Evolutionary conservation across 2,113 vertebrate genomes (phyloP).

Genomic region (Platichthys flesus): DNA sequence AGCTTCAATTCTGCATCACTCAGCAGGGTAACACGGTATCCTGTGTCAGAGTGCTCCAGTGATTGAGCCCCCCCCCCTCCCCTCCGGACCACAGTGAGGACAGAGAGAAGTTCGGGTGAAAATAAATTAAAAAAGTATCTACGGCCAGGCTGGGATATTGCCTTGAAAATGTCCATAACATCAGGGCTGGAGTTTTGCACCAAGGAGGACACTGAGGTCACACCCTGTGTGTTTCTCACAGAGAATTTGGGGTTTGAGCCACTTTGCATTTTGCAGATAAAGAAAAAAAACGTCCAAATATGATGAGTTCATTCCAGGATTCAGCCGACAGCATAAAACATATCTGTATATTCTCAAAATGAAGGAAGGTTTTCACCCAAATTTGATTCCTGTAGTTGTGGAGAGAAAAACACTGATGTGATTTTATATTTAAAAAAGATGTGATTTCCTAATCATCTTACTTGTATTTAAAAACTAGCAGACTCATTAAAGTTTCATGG

Average conservation of each 20-base stretch:
- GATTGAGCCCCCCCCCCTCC: constrained; percentile 6
- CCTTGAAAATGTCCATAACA: constrained; percentile 33
- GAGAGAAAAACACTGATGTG: too few species aligned
- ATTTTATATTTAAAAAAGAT: background rate
- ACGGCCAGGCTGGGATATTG: constrained; percentile 4
- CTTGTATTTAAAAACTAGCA: background rate
- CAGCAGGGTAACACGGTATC: constrained; percentile 57
- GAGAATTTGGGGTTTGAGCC: background rate
- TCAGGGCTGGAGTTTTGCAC: constrained; percentile 3
- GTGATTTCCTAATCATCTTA: background rate
- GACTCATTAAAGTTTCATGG: constrained; percentile 4
- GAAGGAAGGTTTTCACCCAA: too few species aligned
- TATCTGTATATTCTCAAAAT: too few species aligned
- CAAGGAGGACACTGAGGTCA: constrained; percentile 15
- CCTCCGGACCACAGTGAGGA: constrained; percentile 37
- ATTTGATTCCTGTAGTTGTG: too few species aligned
- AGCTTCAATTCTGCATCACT: constrained; percentile 70
- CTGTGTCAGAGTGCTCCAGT: constrained; percentile 61
- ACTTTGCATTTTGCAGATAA: constrained; percentile 1
- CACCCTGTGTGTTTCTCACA: too few species aligned
- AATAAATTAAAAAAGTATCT: constrained; percentile 30
- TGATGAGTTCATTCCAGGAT: background rate
- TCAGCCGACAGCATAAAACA: too few species aligned
- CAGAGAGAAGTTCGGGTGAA: constrained; percentile 24
- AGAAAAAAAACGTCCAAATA: background rate